A percentile compares a stretch with the other conserved stretches of the same genome.
phyloP scores from a whole-genome alignment of 2,113 vertebrate genomes.

The Leptobrachium leishanense region DNA sequence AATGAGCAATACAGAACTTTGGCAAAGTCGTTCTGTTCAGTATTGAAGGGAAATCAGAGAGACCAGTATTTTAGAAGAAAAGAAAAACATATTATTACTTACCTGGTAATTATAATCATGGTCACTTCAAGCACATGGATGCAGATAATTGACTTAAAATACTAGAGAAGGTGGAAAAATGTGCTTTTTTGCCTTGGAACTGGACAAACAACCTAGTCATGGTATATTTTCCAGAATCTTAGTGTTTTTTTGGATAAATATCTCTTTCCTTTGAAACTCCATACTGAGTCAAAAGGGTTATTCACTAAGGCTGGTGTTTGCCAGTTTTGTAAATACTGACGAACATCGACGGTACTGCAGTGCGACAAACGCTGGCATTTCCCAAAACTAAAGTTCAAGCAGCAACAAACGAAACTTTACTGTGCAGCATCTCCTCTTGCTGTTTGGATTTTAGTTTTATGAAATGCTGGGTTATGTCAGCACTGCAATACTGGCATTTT shows the following conservation, averaged over 20 bases:
- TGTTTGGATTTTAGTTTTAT: too few species aligned
- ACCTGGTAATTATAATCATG: constrained; percentile 1
- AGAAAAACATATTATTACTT: not conserved
- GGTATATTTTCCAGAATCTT: not conserved
- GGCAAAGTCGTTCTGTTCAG: not conserved
- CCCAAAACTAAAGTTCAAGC: too few species aligned
- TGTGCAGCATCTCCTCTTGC: too few species aligned
- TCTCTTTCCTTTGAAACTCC: not conserved
- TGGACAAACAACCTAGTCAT: not conserved
- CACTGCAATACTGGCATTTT: too few species aligned
- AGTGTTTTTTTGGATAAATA: not conserved
- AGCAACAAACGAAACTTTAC: too few species aligned
- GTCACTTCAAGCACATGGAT: not conserved
- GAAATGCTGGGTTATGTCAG: too few species aligned
- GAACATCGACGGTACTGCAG: too few species aligned
- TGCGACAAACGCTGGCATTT: too few species aligned
- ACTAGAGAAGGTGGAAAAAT: not conserved
- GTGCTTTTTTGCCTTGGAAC: not conserved
- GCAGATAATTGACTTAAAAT: not conserved
- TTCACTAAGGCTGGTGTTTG: too few species aligned
- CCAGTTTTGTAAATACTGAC: too few species aligned
- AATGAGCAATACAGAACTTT: not conserved
- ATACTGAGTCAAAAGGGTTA: too few species aligned
- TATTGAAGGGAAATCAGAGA: not conserved
- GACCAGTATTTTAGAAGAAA: not conserved